Base-by-base conservation (phyloP, 1,140 invertebrate genomes). In the Campoletis sonorensis region DNA sequence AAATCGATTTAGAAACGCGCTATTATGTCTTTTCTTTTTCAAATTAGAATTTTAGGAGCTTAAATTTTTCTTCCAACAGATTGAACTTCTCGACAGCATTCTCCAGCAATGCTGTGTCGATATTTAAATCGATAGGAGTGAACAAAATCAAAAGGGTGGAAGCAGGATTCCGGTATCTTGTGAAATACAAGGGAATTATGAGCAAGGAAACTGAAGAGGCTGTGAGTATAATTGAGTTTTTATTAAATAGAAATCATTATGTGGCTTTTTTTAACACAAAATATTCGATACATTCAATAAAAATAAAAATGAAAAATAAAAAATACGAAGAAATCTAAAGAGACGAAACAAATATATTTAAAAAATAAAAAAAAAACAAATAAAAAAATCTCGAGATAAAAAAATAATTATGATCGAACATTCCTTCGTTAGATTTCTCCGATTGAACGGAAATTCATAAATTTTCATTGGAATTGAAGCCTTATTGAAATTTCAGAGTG, bases 21-120 rank as follows among this genome's bases (percentile, higher is more conserved):
- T 33, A 33, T 33, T 4, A 33, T 33, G 7, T 33, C 30, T 33
- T 4, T 33, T 33, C 7, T 33, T 33, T 33, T 33, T 33, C 30
- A 33, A 33, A 7, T 4, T 33, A 45, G 7, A 45, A 13, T 45
- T 3, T 45, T 45, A 45, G 13, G 11, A 45, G 40, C 1, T 45
- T 45, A 3, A 49, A 79, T 40, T 68, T 7, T 26, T 83, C 27
- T 80, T 84, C 83, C 79, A 80, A 67, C 88, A 97, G 97, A 88
- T 94, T 98, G 81, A 98, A 98, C 91, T 98, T 98, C 90, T 98
- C 97, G 13, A 98, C 98, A 54, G 95, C 98, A 0, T 97, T 97
- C 88, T 99, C 97, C 1, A 98, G 97, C 82, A 99, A 99, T 92
- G 97, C 97, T 72, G 96, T 99, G 4, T 97, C 98, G 37, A 98